phyloP scores from a whole-genome alignment of 2,113 vertebrate species.

The Neopipo cinnamomea region DNA sequence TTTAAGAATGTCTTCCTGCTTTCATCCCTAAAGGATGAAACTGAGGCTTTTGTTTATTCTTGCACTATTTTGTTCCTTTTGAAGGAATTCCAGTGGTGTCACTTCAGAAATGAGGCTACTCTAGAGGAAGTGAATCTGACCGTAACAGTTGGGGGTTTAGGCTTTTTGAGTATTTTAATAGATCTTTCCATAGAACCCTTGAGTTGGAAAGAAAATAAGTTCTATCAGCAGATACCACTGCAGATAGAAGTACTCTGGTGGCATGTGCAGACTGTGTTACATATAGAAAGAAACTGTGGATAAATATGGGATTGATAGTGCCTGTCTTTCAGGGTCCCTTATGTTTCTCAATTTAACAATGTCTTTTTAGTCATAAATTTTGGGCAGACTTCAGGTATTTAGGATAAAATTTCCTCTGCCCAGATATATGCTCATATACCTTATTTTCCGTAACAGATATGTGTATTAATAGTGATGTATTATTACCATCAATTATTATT shows the following conservation, averaged over 20 bases:
- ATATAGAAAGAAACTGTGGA: background rate
- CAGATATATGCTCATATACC: background rate
- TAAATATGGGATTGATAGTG: background rate
- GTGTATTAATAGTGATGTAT: background rate
- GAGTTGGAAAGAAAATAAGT: background rate
- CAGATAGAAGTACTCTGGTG: background rate
- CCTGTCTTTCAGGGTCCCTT: background rate
- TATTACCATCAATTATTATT: background rate
- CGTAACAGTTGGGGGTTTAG: background rate
- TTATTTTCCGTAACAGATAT: background rate
- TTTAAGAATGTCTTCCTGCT: background rate
- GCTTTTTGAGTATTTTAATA: background rate
- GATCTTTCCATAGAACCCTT: background rate
- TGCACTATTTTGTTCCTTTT: background rate
- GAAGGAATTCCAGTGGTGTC: background rate
- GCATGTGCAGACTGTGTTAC: background rate
- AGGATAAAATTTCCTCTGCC: background rate
- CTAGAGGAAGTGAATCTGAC: background rate
- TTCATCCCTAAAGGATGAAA: background rate
- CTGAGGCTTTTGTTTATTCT: slow-evolving; percentile 30
- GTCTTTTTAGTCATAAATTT: background rate
- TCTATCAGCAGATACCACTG: background rate
- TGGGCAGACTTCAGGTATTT: background rate
- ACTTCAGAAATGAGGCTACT: background rate
- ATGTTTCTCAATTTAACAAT: background rate